Evolutionary conservation across 2,113 vertebrate genomes (phyloP).

Genomic region (Salvelinus namaycush): DNA sequence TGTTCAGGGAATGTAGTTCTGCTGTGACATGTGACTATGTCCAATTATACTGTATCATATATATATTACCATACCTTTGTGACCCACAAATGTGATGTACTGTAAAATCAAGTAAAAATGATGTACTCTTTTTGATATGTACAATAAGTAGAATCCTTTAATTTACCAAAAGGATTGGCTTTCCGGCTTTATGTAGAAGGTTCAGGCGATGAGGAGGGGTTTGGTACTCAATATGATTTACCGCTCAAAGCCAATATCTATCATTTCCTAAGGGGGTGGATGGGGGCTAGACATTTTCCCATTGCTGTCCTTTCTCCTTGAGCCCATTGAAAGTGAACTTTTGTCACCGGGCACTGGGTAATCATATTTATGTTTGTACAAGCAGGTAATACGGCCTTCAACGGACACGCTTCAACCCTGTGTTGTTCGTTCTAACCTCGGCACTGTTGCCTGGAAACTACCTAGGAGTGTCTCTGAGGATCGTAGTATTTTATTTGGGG

Average conservation of each 20-base stretch:
- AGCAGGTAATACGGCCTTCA: conserved; percentile 42
- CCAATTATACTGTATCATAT: background rate
- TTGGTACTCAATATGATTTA: conserved; percentile 3
- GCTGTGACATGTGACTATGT: background rate
- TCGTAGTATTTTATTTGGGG: conserved; percentile 1
- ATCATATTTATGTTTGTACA: conserved; percentile 61
- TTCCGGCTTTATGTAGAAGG: background rate
- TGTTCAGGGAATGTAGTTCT: background rate
- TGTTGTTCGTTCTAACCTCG: conserved; percentile 53
- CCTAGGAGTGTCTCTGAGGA: conserved; percentile 36
- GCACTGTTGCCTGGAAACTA: conserved; percentile 38
- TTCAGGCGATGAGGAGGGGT: background rate
- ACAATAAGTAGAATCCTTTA: background rate
- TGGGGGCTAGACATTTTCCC: conserved; percentile 12
- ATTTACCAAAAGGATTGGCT: background rate
- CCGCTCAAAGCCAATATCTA: conserved; percentile 7
- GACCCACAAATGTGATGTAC: background rate
- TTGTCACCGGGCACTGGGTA: conserved; percentile 23
- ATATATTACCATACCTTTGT: background rate
- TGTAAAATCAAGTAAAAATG: no score
- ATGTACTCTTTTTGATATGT: background rate
- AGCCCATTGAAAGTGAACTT: conserved; percentile 36
- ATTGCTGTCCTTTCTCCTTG: conserved; percentile 12
- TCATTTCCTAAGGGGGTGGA: conserved; percentile 4
- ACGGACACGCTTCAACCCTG: conserved; percentile 27